Conservation (phyloP, 1,140 invertebrate species). For the Arion vulgaris region DNA sequence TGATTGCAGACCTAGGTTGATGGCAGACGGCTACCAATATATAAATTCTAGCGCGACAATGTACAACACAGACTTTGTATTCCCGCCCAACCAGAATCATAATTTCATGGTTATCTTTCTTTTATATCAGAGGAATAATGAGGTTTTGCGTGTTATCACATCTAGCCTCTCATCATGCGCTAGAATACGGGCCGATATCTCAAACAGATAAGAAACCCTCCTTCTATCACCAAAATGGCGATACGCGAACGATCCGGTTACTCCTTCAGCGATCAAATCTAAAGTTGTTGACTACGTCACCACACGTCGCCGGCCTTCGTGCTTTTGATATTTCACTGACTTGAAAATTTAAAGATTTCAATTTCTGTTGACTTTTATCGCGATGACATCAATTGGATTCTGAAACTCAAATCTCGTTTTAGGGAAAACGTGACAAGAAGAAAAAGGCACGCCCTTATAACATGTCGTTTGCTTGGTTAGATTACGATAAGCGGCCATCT, state of each 20-base stretch:
- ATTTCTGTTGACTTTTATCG: constrained; percentile 36
- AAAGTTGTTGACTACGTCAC: constrained; percentile 28
- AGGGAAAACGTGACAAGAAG: constrained; percentile 28
- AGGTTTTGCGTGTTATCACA: constrained; percentile 18
- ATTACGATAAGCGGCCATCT: constrained; percentile 20
- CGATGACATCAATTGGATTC: constrained; percentile 34
- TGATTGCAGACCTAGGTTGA: background rate
- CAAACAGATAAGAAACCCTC: constrained; percentile 8
- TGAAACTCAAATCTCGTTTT: constrained; percentile 36
- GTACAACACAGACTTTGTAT: constrained; percentile 16
- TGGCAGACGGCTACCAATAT: background rate
- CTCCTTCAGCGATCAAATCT: constrained; percentile 22
- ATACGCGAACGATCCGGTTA: constrained; percentile 25
- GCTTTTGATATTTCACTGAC: constrained; percentile 29
- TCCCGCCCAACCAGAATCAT: constrained; percentile 25
- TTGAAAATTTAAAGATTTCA: constrained; percentile 36
- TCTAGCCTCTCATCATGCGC: constrained; percentile 19
- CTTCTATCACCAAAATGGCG: constrained; percentile 33
- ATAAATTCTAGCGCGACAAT: constrained; percentile 1
- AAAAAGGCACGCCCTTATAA: constrained; percentile 27
- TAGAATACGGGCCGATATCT: constrained; percentile 30
- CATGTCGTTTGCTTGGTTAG: constrained; percentile 29
- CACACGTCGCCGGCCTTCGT: constrained; percentile 25
- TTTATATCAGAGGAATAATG: constrained; percentile 32
- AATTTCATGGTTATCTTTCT: constrained; percentile 6